Evolutionary conservation across 2,113 vertebrate species (phyloP), one percentile per base, ranked within the genome.

Genomic region (Empidonax alnorum): DNA sequence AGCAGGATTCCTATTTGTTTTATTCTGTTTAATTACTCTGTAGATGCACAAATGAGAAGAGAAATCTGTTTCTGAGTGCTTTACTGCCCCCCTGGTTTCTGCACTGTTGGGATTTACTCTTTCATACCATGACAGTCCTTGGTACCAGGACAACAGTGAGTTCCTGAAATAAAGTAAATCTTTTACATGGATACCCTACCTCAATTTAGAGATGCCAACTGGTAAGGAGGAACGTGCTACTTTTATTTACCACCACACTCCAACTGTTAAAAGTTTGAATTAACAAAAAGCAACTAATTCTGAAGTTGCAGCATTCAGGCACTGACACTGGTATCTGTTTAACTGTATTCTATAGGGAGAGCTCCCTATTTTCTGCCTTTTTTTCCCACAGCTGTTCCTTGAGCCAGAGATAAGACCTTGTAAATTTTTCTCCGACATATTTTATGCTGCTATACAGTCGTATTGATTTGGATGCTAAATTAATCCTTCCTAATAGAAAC

Each of bases 381-480:
- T 81, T 81, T 78, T 42, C 63, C 74, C 72, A 44, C 41, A 37
- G 19, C 46, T 75, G 18, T 72, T 96, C 66, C 66, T 90, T 87
- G 46, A 88, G 80, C 75, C 55, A 84, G 50, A 93, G 81, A 74
- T 80, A 69, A 90, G 65, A 59, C 61, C 59, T 81, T 55, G 46
- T 76, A 72, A 21, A 39, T 50, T 68, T 73, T 73, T 62, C 58
- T 49, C 46, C 5, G 0, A 47, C 56, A 58, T 41, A 44, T 84
- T 83, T 83, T 77, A 77, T 85, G 78, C 53, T 61, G 22, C 84
- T 62, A 46, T 44, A 31, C 30, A 71, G 7, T 90, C 63, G 37
- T 83, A 77, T 77, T 91, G 76, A 95, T 91, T 90, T 80, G 67
- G 66, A 69, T 86, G 75, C 82, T 91, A 71, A 88, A 95, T 93